Percentiles rank a stretch among this genome's conserved stretches.
Evolutionary conservation across 2,888 invertebrate genomes (phyloP).

Genomic region (Micoletzkya japonica): DNA sequence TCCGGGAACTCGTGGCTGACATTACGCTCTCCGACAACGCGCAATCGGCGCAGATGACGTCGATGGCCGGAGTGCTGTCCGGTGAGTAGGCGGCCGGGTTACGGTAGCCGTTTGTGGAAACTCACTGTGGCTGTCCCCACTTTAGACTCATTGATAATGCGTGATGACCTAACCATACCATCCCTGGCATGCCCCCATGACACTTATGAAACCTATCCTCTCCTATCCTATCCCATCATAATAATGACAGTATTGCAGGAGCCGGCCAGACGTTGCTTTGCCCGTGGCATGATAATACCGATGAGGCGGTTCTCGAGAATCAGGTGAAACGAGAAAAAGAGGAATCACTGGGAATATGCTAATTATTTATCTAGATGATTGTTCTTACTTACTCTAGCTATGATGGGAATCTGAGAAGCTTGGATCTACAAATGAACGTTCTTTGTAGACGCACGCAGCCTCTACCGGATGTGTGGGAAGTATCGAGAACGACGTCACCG

Average conservation of each 20-base stretch:
- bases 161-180: too few relatives aligned
- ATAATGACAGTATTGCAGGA: conserved; percentile 16
- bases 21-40: conserved; percentile 91
- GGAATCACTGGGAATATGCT: too few relatives aligned
- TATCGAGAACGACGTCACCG: conserved; percentile 92
- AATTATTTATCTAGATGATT: too few relatives aligned
- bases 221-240: not conserved
- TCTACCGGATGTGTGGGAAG: conserved; percentile 94
- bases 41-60: conserved; percentile 82
- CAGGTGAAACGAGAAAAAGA: not conserved
- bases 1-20: conserved; percentile 88
- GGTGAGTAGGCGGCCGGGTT: not conserved
- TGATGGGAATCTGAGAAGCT: too few relatives aligned
- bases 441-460: conserved; percentile 81
- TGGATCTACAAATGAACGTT: too few relatives aligned
- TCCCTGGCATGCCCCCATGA: too few relatives aligned
- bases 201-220: too few relatives aligned
- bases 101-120: not conserved
- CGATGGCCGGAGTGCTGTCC: conserved; percentile 73
- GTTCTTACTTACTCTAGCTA: too few relatives aligned
- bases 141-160: not conserved
- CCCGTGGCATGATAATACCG: conserved; percentile 39
- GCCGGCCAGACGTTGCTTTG: conserved; percentile 41
- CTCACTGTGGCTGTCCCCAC: not conserved
- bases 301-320: conserved; percentile 43